phyloP scores from a whole-genome alignment of 2,888 invertebrate species.

The Pheosia gnoma region DNA sequence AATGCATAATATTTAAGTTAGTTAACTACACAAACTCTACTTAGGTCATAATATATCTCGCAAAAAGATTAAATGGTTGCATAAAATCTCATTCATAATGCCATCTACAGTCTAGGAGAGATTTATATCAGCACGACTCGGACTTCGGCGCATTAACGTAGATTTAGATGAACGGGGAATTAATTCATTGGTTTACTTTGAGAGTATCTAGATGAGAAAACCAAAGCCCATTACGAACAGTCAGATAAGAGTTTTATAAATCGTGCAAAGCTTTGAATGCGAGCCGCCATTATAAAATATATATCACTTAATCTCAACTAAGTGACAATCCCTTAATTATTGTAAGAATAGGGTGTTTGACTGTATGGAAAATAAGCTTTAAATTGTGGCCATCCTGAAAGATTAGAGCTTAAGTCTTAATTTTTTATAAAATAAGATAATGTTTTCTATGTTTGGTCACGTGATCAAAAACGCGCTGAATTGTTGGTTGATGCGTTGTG shows the following conservation, averaged over 20 bases:
- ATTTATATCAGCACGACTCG: background rate
- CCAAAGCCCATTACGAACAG: background rate
- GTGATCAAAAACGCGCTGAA: too few relatives aligned
- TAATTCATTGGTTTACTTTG: constrained; percentile 4
- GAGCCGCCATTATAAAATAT: background rate
- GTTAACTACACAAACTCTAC: too few relatives aligned
- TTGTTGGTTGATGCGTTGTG: too few relatives aligned
- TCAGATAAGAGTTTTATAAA: background rate
- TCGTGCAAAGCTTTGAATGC: background rate
- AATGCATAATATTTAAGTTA: background rate
- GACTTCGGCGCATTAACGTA: background rate
- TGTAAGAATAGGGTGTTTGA: too few relatives aligned
- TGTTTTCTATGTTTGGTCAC: too few relatives aligned
- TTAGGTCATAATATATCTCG: too few relatives aligned
- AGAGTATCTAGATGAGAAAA: background rate
- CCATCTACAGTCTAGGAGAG: background rate
- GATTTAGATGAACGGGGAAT: constrained; percentile 4
- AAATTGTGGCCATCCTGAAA: too few relatives aligned
- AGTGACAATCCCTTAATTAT: too few relatives aligned
- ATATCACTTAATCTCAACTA: background rate
- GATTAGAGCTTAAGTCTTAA: too few relatives aligned
- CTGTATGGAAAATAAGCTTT: too few relatives aligned
- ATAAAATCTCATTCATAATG: background rate
- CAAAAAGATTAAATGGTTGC: background rate
- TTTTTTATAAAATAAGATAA: too few relatives aligned